Evolutionary conservation across 2,888 invertebrate species (phyloP).

Genomic region (Cheilosia vulpina): DNA sequence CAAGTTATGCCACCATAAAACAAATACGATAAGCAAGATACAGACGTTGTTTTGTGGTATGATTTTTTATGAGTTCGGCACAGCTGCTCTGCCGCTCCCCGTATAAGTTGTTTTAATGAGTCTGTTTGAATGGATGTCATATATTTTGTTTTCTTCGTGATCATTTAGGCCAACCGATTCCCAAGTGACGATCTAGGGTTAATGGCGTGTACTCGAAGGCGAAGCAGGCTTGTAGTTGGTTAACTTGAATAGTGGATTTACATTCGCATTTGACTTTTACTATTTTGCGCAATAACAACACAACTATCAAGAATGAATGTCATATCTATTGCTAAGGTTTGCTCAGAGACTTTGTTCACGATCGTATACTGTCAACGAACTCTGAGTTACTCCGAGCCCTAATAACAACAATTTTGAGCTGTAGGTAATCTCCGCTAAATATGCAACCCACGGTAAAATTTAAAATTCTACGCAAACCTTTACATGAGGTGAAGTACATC

Average conservation of each 20-base stretch:
- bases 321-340: too few species aligned
- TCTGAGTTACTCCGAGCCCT: too few species aligned
- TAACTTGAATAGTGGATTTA: not conserved
- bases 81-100: constrained; percentile 4
- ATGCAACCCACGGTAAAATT: too few species aligned
- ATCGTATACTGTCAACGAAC: too few species aligned
- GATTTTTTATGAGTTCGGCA: not conserved
- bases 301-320: too few species aligned
- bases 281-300: too few species aligned
- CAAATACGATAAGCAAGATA: not conserved
- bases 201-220: not conserved
- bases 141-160: constrained; percentile 10
- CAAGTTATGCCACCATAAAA: not conserved
- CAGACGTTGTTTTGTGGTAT: not conserved
- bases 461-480: too few species aligned
- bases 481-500: too few species aligned
- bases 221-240: constrained; percentile 1
- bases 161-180: constrained; percentile 38
- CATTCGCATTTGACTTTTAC: too few species aligned
- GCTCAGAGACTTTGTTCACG: too few species aligned
- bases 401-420: too few species aligned
- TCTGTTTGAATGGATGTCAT: constrained; percentile 42
- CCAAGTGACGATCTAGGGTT: constrained; percentile 31
- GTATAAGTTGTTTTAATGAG: constrained; percentile 21
- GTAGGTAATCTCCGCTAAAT: too few species aligned